Evolutionary conservation across 2,797 vertebrate species (phyloP).

Genomic region (Neomorphus geoffroyi): DNA sequence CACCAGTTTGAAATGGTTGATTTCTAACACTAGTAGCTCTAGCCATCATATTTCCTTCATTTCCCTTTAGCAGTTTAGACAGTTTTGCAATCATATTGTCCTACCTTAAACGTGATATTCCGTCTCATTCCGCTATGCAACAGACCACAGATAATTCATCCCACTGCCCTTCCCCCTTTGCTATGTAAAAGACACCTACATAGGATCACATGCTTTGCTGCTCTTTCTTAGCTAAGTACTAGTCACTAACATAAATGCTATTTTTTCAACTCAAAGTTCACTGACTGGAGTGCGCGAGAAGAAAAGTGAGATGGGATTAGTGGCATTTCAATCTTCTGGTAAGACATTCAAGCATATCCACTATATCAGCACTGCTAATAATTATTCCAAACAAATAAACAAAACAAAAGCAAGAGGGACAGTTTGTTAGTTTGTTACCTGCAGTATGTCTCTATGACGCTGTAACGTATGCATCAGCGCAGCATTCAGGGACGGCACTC

Average conservation of each 20-base stretch:
- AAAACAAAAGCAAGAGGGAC: background rate
- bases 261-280: background rate
- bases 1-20: background rate
- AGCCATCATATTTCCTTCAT: background rate
- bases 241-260: background rate
- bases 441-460: slow-evolving; percentile 94
- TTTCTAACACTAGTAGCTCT: background rate
- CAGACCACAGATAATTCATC: background rate
- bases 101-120: background rate
- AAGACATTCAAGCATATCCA: background rate
- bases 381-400: background rate
- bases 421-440: slow-evolving; percentile 74
- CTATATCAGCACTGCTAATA: accelerated
- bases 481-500: slow-evolving; percentile 90
- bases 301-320: background rate
- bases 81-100: background rate
- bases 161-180: background rate
- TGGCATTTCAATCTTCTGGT: background rate
- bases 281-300: background rate
- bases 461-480: slow-evolving; percentile 97
- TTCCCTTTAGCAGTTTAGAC: background rate
- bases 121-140: background rate
- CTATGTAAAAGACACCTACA: background rate
- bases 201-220: background rate
- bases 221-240: background rate